Base-by-base conservation (phyloP, 1,140 invertebrate genomes). In the Aphaenogaster floridana region DNA sequence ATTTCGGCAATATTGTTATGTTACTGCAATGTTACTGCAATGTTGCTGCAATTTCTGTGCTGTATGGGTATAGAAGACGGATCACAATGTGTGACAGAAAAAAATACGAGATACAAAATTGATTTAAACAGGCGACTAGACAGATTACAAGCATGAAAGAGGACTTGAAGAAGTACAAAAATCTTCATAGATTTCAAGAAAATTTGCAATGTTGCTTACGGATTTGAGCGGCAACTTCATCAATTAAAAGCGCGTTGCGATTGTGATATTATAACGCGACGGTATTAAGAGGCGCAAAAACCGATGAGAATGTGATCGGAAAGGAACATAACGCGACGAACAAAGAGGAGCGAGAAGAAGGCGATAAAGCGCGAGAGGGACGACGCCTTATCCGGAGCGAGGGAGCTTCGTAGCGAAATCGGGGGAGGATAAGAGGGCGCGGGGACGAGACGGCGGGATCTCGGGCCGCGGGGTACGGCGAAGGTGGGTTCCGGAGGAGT, bases 391-490 rank as follows among this genome's bases (percentile, higher is more conserved):
- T 57, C 63, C 77, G 74, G 54, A 76, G 54, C 54, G 69, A 61
- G 69, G 21, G n/a, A 48, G 86, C n/a, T 76, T 21, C 39, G 28
- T 6, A 48, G 64, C 80, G 61, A 9, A 79, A 77, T 80, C 76
- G 66, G 61, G 71, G 59, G 63, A 71, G 80, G 80, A 84, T 84
- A 74, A 85, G 69, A 76, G 69, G 13, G 34, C 28, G 45, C 69
- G 66, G 48, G 76, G 88, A 79, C 86, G 84, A 88, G 52, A 87
- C 88, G 89, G 85, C 87, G 88, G 92, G 89, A 90, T 90, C 86
- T 45, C 81, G 64, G 78, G 78, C 34, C 63, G 79, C 57, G 74
- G 86, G 45, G 89, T 71, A 89, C 54, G 88, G 77, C 76, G 88
- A 87, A 89, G 89, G 88, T 83, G 77, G 39, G 91, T 71, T 81